Percentiles rank a stretch among this genome's conserved stretches.
These are phyloP conservation scores for Clepsis dumicolana DNA, from an alignment of 2,888 invertebrate genomes.

Conservation along the genomic window DNA sequence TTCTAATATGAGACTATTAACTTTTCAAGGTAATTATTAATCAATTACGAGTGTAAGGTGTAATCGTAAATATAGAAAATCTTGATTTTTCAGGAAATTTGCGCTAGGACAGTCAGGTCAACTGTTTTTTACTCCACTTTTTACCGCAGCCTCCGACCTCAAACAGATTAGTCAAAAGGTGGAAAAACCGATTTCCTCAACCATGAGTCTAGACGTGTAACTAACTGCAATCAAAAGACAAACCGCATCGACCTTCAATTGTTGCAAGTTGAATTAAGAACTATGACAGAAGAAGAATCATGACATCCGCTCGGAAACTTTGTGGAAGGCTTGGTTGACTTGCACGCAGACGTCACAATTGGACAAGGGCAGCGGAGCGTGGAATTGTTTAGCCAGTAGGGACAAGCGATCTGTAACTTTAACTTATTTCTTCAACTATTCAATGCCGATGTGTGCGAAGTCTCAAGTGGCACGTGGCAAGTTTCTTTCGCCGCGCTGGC, in stretches of 20 bases:
- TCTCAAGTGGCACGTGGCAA: constrained; percentile 64
- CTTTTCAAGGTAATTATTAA: background rate
- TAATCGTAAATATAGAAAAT: constrained; percentile 48
- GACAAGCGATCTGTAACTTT: constrained; percentile 42
- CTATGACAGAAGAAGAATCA: constrained; percentile 45
- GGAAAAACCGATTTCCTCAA: constrained; percentile 68
- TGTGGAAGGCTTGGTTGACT: constrained; percentile 40
- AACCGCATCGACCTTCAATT: constrained; percentile 68
- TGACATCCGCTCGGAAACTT: constrained; percentile 58
- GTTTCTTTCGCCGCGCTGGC: constrained; percentile 60
- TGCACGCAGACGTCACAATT: constrained; percentile 47
- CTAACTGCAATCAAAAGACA: constrained; percentile 69
- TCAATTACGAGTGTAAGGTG: background rate
- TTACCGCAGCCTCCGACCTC: constrained; percentile 71
- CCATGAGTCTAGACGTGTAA: constrained; percentile 56
- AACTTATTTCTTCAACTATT: constrained; percentile 36
- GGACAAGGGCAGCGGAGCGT: constrained; percentile 50
- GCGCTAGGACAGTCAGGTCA: constrained; percentile 65
- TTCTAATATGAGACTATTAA: too few species aligned
- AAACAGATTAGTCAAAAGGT: constrained; percentile 59
- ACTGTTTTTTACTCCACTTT: constrained; percentile 71
- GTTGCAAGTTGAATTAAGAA: constrained; percentile 57
- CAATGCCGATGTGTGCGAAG: constrained; percentile 38
- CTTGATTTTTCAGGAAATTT: constrained; percentile 67
- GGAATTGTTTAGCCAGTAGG: constrained; percentile 23